Evolutionary conservation across 2,113 vertebrate species (phyloP), one percentile per base, ranked within the genome.

Genomic region (Xenopus borealis): DNA sequence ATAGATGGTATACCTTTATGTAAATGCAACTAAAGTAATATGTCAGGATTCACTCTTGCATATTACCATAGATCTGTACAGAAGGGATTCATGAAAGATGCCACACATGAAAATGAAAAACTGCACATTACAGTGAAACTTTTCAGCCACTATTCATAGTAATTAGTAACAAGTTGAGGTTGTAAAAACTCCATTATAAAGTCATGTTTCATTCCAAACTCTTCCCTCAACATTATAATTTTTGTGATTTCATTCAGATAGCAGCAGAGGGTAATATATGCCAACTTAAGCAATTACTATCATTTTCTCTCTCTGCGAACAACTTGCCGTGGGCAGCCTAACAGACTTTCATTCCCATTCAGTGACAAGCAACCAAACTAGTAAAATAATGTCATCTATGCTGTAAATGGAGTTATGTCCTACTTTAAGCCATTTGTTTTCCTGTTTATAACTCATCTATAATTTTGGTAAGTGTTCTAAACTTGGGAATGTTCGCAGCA

Each of bases 251-350:
- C 44, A 69, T 12, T 17, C 52, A 75, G 30, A 33, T 33, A 57
- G 68, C 33, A 69, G 62, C 46, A 61, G 66, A 19, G 57, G 23
- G 52, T 75, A 69, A 75, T 75, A 62, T 46, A 75, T 58, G 66
- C 57, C 66, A 66, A 52, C 55, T 40, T 18, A 69, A 66, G 52
- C 65, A 75, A 75, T 75, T 75, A 75, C 53, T 55, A 63, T 66
- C 45, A 69, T 63, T 75, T 50, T n/a, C n/a, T 58, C 23, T 69
- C 53, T 57, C 73, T 53, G 66, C 23, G 44, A 75, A 23, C 45
- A 63, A 20, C 58, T 62, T 63, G 72, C 66, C 73, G 40, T 62
- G 14, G 45, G 73, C 66, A 47, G 19, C 66, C 73, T n/a, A 55
- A 14, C 55, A 69, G 66, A 75, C 27, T 40, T 75, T 27, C 17